Conservation (phyloP, 2,113 vertebrate genomes). For the Lepus americanus region DNA sequence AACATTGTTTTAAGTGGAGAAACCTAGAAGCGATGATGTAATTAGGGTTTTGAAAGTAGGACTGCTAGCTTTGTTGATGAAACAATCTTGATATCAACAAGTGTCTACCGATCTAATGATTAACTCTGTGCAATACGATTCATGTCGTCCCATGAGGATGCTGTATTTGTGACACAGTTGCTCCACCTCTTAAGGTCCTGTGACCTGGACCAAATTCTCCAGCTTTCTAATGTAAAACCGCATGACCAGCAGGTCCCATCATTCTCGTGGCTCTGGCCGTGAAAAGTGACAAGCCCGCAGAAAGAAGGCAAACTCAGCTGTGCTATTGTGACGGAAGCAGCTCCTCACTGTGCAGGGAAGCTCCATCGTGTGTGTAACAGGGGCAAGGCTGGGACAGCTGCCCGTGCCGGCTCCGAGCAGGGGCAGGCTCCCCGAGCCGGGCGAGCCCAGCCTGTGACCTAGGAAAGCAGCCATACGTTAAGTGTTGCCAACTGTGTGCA, state of each 20-base stretch:
- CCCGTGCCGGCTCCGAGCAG: background rate
- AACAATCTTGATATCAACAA: conserved; percentile 33
- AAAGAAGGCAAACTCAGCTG: background rate
- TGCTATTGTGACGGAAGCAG: background rate
- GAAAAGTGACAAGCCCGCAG: background rate
- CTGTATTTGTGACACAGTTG: background rate
- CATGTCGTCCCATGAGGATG: conserved; percentile 13
- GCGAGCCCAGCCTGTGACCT: background rate
- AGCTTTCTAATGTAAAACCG: background rate
- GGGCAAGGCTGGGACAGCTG: background rate
- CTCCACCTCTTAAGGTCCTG: background rate
- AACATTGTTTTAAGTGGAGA: background rate
- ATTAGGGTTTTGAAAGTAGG: conserved; percentile 15
- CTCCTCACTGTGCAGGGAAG: background rate
- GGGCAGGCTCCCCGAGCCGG: background rate
- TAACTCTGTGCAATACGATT: conserved; percentile 42
- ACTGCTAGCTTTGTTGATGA: conserved; percentile 3
- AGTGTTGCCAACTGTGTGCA: background rate
- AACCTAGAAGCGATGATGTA: conserved; percentile 24
- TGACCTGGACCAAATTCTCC: background rate
- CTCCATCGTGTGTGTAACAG: background rate
- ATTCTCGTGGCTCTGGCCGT: background rate
- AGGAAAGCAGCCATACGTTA: conserved; percentile 1
- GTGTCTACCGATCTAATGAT: conserved; percentile 5
- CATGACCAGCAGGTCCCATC: no score